Evolutionary conservation across 2,113 vertebrate genomes (phyloP), one percentile per base, ranked within the genome.

Genomic region (Galeopterus variegatus): DNA sequence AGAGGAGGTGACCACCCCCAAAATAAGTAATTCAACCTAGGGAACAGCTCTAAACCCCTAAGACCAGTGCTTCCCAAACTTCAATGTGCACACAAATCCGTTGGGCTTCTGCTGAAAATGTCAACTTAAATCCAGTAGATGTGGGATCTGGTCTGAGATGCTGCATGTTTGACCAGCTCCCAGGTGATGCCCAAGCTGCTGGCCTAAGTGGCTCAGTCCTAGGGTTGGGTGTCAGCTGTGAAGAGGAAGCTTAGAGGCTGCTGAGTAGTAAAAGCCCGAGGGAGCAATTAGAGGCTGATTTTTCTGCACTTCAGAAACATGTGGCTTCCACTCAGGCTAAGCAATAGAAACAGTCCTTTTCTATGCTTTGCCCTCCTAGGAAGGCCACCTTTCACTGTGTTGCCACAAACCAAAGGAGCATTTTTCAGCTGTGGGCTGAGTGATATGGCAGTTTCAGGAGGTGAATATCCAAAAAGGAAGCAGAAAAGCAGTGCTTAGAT

Each of bases 221-320:
- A 21, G 17, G 90, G 52, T 3, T 56, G 69, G 69, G 60, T 26
- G 21, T 45, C 41, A 56, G 60, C 48, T 8, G 5, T 52, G 48
- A 76, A 52, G n/a, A 77, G 26, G 50, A 72, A 69, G 83, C 64
- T 21, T 62, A 4, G 14, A 36, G n/a, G 12, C 1, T 8, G 7
- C 15, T 48, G 11, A 48, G 1, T 28, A 33, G 73, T 65, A 31
- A 73, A 77, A 50, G n/a, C 82, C 83, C 75, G 36, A 31, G 64
- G 69, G 75, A 97, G 41, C 84, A 90, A 87, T 81, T 31, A 89
- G 41, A 62, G 50, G 31, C 48, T 28, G 64, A 45, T 50, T 67
- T 84, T 62, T 75, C 31, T 1, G 0, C 26, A 10, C n/a, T 45
- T 26, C n/a, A 58, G 91, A 45, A 77, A n/a, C 5, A 0, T 1